phyloP scores from a whole-genome alignment of 2,113 vertebrate genomes.

The Telmatochromis brichardi region DNA sequence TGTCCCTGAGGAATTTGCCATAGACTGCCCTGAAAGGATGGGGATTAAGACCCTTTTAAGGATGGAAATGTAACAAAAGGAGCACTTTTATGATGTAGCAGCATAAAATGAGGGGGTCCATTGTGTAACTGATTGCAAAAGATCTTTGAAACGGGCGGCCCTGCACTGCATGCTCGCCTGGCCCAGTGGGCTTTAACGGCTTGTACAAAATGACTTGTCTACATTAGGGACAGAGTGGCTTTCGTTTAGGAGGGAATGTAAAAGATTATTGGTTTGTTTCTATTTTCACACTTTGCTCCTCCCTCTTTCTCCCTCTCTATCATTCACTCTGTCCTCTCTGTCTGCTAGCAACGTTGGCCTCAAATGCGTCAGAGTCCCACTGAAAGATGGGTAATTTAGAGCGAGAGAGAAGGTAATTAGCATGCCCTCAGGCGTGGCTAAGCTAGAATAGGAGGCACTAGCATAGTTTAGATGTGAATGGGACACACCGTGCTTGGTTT shows the following conservation, averaged over 20 bases:
- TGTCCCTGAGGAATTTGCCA: slow-evolving; percentile 88
- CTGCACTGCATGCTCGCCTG: slow-evolving; percentile 62
- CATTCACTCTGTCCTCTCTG: slow-evolving; percentile 38
- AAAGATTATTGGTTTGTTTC: slow-evolving; percentile 91
- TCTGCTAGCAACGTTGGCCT: slow-evolving; percentile 66
- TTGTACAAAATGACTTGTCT: slow-evolving; percentile 76
- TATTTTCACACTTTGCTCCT: slow-evolving; percentile 73
- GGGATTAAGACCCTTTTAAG: slow-evolving; percentile 91
- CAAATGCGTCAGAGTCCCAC: slow-evolving; percentile 85
- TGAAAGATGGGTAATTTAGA: slow-evolving; percentile 97
- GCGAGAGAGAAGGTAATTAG: slow-evolving; percentile 84
- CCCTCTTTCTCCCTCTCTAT: slow-evolving; percentile 38
- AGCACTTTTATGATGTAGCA: slow-evolving; percentile 96
- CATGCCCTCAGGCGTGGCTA: slow-evolving; percentile 87
- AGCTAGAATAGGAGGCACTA: slow-evolving; percentile 53
- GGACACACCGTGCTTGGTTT: slow-evolving; percentile 30
- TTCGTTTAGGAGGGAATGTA: slow-evolving; percentile 79
- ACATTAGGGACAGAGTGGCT: slow-evolving; percentile 69
- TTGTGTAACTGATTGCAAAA: slow-evolving; percentile 88
- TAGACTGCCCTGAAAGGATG: slow-evolving; percentile 85
- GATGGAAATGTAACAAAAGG: slow-evolving; percentile 95
- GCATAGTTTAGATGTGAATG: slow-evolving; percentile 40
- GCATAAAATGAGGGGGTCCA: slow-evolving; percentile 90
- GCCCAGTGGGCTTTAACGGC: slow-evolving; percentile 69
- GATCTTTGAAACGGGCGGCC: slow-evolving; percentile 82